These are phyloP conservation scores for Bombus ignitus DNA, from an alignment of 1,140 invertebrate genomes.

Conservation along the genomic window DNA sequence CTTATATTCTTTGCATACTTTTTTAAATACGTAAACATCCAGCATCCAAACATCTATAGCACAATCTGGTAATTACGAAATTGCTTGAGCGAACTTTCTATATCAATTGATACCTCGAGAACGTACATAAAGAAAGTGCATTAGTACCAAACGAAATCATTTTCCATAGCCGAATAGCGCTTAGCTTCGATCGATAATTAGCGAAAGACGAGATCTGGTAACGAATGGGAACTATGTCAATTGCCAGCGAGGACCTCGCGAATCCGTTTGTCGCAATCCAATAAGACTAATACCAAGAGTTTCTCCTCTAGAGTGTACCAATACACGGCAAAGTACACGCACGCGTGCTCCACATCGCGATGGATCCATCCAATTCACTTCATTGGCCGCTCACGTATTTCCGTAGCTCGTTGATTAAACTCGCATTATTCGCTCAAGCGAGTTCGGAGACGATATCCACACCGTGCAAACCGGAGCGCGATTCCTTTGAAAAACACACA, in stretches of 20 bases:
- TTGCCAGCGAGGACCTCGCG: slow-evolving; percentile 31
- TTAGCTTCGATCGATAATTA: slow-evolving; percentile 28
- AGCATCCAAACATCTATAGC: too few species aligned
- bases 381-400: slow-evolving; percentile 55
- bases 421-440: slow-evolving; percentile 68
- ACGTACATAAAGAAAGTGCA: background rate
- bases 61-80: too few species aligned
- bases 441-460: slow-evolving; percentile 61
- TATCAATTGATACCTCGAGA: background rate
- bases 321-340: slow-evolving; percentile 17
- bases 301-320: slow-evolving; percentile 42
- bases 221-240: slow-evolving; percentile 45
- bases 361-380: slow-evolving; percentile 55
- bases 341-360: slow-evolving; percentile 39
- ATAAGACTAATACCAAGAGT: slow-evolving; percentile 49
- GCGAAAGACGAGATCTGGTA: background rate
- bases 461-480: background rate
- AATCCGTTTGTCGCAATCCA: slow-evolving; percentile 44
- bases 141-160: slow-evolving; percentile 15
- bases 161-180: slow-evolving; percentile 20
- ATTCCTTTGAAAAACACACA: background rate
- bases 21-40: too few species aligned
- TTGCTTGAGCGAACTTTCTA: too few species aligned
- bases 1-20: too few species aligned
- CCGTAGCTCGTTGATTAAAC: slow-evolving; percentile 69